Base-by-base conservation (phyloP, 2,888 invertebrate species). In the Polylopha cassiicola region DNA sequence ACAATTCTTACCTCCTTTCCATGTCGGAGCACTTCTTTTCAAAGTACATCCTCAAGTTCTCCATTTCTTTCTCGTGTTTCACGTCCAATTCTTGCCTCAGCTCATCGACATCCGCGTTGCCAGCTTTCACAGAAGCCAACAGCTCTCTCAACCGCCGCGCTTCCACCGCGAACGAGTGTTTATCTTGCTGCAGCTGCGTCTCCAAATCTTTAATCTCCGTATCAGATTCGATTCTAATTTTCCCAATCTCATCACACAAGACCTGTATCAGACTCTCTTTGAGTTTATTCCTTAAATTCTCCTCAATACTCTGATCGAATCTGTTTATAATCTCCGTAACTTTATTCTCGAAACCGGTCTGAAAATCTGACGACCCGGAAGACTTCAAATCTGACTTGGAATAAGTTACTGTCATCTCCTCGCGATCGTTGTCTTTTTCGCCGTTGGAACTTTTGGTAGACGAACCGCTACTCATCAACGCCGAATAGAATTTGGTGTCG, bases 21-120 rank as follows among this genome's bases (percentile, higher is more conserved):
- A 94, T 87, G 55, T 94, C 92, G 0, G 90, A 87, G 62, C 93
- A 94, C 62, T 93, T 93, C 58, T 90, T 87, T 60, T 94, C 94
- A 61, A 93, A 94, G 59, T 94, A 94, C 5, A 89, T 91, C 27
- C 94, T 84, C 36, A 94, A 67, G 60, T 93, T 91, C 65, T 93
- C 93, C 90, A 94, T 91, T 66, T 94, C 92, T 47, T 89, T 89
- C 18, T 89, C 86, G 72, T 94, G 93, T 55, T 90, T 89, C 3
- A 73, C 61, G 37, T 89, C 89, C 15, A 92, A 68, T 55, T 92
- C 92, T 15, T 81, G 70, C 36, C 87, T 78, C 24, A 91, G 53
- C 8, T 85, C 81, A 6, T 87, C 77, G 10, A 91, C 68, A 41
- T 88, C 88, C 0, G 78, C 81, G 37, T 87, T 86, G 1, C 89